A percentile compares a stretch with the other conserved stretches of the same genome.
Evolutionary conservation across 2,888 invertebrate genomes (phyloP).

Genomic region (Leptinotarsa rubiginosa): DNA sequence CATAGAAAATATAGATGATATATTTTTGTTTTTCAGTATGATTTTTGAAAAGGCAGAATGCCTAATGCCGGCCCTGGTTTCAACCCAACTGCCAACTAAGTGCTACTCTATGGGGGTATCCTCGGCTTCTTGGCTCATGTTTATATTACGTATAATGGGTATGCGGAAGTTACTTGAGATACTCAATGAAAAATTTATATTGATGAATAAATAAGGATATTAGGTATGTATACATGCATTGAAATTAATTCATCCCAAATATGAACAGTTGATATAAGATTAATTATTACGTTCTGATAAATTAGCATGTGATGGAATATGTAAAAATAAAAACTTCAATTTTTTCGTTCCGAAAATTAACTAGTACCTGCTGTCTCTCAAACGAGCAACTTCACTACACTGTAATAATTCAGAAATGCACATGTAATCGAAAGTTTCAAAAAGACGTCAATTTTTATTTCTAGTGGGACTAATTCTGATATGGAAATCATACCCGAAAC

Average conservation of each 20-base stretch:
- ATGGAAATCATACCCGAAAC: no score
- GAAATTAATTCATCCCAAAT: not conserved
- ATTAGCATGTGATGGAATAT: no score
- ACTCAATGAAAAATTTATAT: not conserved
- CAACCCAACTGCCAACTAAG: not conserved
- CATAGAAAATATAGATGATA: no score
- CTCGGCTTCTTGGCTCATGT: not conserved
- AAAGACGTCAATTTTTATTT: no score
- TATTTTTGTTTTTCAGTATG: not conserved
- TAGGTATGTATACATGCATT: not conserved
- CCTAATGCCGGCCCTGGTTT: not conserved
- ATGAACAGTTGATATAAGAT: not conserved
- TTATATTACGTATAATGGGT: not conserved
- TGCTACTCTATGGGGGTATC: conserved; percentile 2
- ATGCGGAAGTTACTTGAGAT: not conserved
- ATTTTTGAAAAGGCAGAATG: not conserved
- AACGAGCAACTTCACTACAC: no score
- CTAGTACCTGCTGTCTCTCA: no score
- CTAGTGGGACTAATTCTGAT: no score
- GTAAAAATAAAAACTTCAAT: no score
- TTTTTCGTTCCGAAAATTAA: no score
- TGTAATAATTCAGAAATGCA: no score
- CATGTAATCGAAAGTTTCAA: no score
- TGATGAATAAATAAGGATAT: not conserved
- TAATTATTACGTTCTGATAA: no score